These are phyloP conservation scores for Steinernema feltiae DNA, from an alignment of 1,140 invertebrate genomes.

Conservation along the genomic window DNA sequence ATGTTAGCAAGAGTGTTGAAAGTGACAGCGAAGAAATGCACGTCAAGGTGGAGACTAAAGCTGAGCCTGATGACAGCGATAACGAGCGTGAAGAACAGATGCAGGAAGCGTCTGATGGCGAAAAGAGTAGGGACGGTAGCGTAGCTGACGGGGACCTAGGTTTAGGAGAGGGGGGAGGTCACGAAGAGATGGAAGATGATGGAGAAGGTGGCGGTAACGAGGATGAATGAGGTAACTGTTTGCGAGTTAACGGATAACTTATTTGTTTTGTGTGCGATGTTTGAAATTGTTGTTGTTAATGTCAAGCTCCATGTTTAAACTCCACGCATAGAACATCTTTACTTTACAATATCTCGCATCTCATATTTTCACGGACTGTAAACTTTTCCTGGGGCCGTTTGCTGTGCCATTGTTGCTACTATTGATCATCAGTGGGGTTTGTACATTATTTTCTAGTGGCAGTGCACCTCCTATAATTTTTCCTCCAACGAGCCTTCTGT, in stretches of 20 bases:
- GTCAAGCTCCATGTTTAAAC: no score
- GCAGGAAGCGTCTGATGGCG: not conserved
- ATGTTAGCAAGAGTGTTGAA: no score
- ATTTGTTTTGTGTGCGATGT: no score
- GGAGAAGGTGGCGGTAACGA: no score
- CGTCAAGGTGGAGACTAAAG: conserved; percentile 21
- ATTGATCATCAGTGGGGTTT: not conserved
- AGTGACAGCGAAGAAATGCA: conserved; percentile 27
- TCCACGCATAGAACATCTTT: conserved; percentile 2
- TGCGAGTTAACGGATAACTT: no score
- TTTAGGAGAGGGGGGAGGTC: no score
- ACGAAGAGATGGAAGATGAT: no score
- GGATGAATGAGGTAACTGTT: no score
- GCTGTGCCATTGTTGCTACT: conserved; percentile 26
- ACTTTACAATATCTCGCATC: not conserved
- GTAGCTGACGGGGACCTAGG: no score
- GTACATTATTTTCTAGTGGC: not conserved
- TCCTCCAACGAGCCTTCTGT: conserved; percentile 18
- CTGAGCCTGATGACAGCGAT: conserved; percentile 5
- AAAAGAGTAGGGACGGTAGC: conserved; percentile 1
- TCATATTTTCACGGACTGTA: conserved; percentile 21
- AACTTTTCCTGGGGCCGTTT: conserved; percentile 24
- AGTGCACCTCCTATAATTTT: conserved; percentile 27
- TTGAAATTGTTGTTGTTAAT: no score
- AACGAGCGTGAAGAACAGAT: conserved; percentile 2